Evolutionary conservation across 2,888 invertebrate species (phyloP).

Genomic region (Muscina levida): DNA sequence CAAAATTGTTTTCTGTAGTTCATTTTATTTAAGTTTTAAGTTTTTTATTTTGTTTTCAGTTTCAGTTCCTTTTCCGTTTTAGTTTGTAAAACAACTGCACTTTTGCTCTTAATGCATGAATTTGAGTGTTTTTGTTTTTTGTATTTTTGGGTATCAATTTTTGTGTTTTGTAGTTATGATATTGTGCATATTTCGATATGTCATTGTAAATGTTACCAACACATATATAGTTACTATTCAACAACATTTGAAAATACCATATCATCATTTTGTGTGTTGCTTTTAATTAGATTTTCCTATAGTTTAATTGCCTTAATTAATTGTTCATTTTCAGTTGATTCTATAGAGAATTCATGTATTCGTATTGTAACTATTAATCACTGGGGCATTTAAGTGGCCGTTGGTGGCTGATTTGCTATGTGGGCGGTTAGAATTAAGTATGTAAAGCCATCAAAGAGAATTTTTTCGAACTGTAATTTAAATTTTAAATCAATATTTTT

Average conservation of each 20-base stretch:
- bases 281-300: background rate
- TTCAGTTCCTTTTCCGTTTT: constrained; percentile 33
- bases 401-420: no score
- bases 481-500: no score
- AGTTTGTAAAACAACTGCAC: constrained; percentile 57
- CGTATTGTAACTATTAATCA: no score
- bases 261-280: constrained; percentile 3
- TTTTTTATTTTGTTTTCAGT: background rate
- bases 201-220: background rate
- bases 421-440: no score
- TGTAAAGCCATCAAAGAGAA: no score
- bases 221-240: no score
- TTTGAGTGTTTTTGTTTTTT: constrained; percentile 44
- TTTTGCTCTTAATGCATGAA: constrained; percentile 58
- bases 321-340: constrained; percentile 25
- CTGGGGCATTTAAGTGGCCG: no score
- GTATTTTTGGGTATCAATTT: background rate
- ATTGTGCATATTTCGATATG: background rate
- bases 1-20: constrained; percentile 17
- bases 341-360: background rate
- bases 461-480: no score
- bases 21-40: constrained; percentile 15
- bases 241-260: background rate
- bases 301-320: constrained; percentile 1
- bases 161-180: background rate